These are phyloP conservation scores for Physeter macrocephalus DNA, from an alignment of 2,113 vertebrate genomes.

Conservation along the genomic window DNA sequence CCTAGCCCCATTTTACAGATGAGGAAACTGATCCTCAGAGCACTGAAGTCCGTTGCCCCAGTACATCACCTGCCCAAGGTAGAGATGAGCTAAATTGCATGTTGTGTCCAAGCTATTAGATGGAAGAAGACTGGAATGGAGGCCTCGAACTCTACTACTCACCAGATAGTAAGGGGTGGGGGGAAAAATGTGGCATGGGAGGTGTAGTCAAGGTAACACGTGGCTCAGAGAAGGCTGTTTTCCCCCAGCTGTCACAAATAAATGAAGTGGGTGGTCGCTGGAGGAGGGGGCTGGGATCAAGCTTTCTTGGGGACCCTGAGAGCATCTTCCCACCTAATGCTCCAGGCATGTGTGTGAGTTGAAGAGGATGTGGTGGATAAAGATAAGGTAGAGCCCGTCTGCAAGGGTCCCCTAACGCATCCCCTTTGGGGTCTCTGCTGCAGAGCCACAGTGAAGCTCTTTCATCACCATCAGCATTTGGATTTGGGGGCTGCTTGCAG, in stretches of 20 bases:
- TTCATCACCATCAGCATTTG: neutral
- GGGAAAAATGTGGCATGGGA: neutral
- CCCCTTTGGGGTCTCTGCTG: neutral
- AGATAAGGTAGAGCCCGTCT: neutral
- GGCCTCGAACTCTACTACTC: neutral
- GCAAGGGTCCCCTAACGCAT: rapidly evolving
- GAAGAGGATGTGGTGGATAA: neutral
- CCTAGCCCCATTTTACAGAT: neutral
- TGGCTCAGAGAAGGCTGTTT: neutral
- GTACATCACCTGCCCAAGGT: neutral
- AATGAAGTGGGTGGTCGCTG: neutral
- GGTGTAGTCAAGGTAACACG: neutral
- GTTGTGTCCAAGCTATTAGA: neutral
- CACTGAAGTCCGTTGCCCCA: neutral
- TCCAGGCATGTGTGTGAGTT: neutral
- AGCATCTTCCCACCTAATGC: neutral
- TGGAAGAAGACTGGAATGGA: neutral
- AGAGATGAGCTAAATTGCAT: neutral
- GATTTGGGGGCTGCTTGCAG: neutral
- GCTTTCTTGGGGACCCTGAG: neutral
- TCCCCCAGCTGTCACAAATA: neutral
- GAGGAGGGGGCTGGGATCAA: neutral
- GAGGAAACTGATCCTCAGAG: neutral
- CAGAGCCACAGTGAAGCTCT: neutral
- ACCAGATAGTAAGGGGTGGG: neutral